A percentile compares a stretch with the other conserved stretches of the same genome.
phyloP scores from a whole-genome alignment of 2,888 invertebrate genomes.

The Stenolophus ochropezus region DNA sequence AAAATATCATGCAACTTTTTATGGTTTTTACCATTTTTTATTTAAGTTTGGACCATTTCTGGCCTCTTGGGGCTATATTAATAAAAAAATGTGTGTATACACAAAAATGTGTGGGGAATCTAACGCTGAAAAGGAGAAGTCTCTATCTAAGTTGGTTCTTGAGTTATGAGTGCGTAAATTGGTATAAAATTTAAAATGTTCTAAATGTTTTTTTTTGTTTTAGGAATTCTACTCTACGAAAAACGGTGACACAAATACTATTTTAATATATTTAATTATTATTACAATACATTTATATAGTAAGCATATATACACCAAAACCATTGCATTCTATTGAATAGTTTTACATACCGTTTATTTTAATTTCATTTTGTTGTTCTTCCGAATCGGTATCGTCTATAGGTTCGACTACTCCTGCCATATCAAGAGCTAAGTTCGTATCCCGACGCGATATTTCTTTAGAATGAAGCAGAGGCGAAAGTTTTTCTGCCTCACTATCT shows the following conservation, averaged over 20 bases:
- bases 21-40: too few relatives aligned
- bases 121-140: too few relatives aligned
- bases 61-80: too few relatives aligned
- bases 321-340: not conserved
- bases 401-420: slow-evolving; percentile 76
- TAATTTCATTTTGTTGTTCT: slow-evolving; percentile 63
- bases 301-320: not conserved
- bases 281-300: not conserved
- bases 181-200: too few relatives aligned
- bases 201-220: too few relatives aligned
- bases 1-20: too few relatives aligned
- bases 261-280: not conserved
- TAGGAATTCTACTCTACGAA: too few relatives aligned
- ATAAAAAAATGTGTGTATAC: too few relatives aligned
- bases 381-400: slow-evolving; percentile 79
- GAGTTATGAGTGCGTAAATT: too few relatives aligned
- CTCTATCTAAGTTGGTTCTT: too few relatives aligned
- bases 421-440: slow-evolving; percentile 71
- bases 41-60: too few relatives aligned
- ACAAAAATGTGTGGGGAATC: too few relatives aligned
- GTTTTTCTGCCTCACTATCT: slow-evolving; percentile 88
- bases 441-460: slow-evolving; percentile 64
- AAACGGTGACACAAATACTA: not conserved
- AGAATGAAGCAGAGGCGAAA: slow-evolving; percentile 82
- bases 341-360: slow-evolving; percentile 47